phyloP scores from a whole-genome alignment of 2,888 invertebrate species.

The Dorcus parallelipipedus region DNA sequence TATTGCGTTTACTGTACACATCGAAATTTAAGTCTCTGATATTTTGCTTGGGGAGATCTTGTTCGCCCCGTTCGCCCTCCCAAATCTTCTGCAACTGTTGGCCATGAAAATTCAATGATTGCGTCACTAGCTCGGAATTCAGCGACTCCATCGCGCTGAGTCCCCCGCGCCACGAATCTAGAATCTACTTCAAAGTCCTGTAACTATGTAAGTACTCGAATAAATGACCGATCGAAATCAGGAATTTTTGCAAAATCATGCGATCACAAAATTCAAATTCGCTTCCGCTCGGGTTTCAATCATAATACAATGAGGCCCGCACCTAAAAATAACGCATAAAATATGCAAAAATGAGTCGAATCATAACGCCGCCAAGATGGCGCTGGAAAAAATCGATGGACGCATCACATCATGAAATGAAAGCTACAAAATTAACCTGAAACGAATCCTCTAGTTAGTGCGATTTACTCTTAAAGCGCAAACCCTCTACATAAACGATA shows the following conservation, averaged over 20 bases:
- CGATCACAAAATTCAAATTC: not conserved
- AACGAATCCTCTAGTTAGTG: not conserved
- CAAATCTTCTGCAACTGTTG: conserved; percentile 84
- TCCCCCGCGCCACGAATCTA: not conserved
- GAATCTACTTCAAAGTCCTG: conserved; percentile 10
- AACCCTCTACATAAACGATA: not conserved
- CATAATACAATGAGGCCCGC: not conserved
- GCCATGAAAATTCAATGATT: conserved; percentile 80
- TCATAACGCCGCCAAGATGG: conserved; percentile 1
- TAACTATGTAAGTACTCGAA: conserved; percentile 10
- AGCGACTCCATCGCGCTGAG: conserved; percentile 49
- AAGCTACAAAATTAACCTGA: conserved; percentile 2
- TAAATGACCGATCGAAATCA: not conserved
- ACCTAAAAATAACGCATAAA: conserved; percentile 15
- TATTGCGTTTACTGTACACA: conserved; percentile 75
- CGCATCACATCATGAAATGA: conserved; percentile 1
- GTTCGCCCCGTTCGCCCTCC: conserved; percentile 80
- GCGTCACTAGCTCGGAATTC: conserved; percentile 60
- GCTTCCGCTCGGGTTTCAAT: not conserved
- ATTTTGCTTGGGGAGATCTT: conserved; percentile 62
- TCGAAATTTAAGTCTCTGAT: conserved; percentile 67
- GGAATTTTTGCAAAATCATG: not conserved
- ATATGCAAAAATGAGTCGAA: not conserved
- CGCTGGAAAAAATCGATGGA: conserved; percentile 6
- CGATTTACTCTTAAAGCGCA: not conserved